These are phyloP conservation scores for Ranitomeya variabilis DNA, from an alignment of 2,113 vertebrate genomes.

Conservation along the genomic window DNA sequence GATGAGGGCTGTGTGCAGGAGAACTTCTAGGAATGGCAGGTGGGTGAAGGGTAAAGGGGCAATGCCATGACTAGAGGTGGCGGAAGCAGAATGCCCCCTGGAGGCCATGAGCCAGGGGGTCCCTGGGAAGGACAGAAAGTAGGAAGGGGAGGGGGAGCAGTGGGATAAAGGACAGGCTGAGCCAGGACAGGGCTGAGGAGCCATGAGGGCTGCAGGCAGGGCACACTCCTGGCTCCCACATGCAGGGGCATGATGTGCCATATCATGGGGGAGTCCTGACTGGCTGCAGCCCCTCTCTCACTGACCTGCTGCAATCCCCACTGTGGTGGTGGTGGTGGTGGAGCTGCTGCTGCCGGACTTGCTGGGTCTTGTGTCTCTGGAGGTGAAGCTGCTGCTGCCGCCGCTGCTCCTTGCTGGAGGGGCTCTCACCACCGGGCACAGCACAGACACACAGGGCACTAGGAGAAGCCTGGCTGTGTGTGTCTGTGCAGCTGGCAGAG, in stretches of 20 bases:
- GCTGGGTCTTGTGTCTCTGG: neutral
- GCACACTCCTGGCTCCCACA: neutral
- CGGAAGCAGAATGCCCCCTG: neutral
- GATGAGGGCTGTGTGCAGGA: neutral
- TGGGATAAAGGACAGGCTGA: conserved; percentile 1
- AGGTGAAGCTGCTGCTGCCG: conserved; percentile 17
- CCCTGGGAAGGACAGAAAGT: conserved; percentile 9
- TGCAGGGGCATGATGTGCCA: conserved; percentile 31
- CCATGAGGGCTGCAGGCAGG: conserved; percentile 15
- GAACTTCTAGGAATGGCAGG: conserved; percentile 2
- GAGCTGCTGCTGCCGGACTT: neutral
- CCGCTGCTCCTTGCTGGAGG: conserved; percentile 47
- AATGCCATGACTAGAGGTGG: neutral
- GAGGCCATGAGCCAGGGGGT: conserved; percentile 43
- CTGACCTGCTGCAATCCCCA: conserved; percentile 51
- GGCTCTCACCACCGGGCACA: conserved; percentile 40
- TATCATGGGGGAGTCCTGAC: conserved; percentile 21
- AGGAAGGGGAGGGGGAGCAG: conserved; percentile 8
- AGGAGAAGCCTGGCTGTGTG: conserved; percentile 47
- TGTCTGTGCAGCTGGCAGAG: conserved; percentile 35
- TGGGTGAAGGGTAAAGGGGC: conserved; percentile 41
- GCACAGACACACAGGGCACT: conserved; percentile 56
- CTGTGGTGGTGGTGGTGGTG: neutral
- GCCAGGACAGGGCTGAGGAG: neutral
- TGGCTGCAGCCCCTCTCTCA: neutral